Base-by-base conservation (phyloP, 2,113 vertebrate genomes). In the Siniperca knerii region DNA sequence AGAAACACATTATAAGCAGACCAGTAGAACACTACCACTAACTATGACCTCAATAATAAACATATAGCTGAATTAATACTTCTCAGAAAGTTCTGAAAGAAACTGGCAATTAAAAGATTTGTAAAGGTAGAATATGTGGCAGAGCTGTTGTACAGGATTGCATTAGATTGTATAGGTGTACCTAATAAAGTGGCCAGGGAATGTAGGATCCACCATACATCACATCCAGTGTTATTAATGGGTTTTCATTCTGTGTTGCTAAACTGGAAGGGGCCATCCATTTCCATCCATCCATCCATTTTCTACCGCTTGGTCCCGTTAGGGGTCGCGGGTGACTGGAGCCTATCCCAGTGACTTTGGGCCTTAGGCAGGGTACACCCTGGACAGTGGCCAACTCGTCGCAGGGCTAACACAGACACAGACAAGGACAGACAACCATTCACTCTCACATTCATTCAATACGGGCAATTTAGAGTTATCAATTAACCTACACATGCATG, bases 191-290 rank as follows among this genome's bases (percentile, higher is more conserved):
- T 29, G 29, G 29, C 29, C 29, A 29, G 29, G 29, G 29, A 29
- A 29, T 29, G 29, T 29, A 29, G 29, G 29, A 12, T 29, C 11
- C n/a, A 58, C n/a, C 12, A 58, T n/a, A 57, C 54, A n/a, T 57
- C 23, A 55, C 21, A n/a, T 9, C 13, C 25, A 46, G 15, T 20
- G 15, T 8, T 57, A 12, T 12, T 57, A n/a, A 29, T 60, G 57
- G 3, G 16, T 46, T 54, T 52, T 40, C 18, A 62, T 48, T 75
- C 68, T 50, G n/a, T 69, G 60, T 16, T 61, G 35, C 70, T 70
- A 58, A 87, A 79, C 37, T 60, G 29, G 40, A 70, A 79, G 46
- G 57, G 55, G 55, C 62, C 25, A 82, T n/a, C n/a, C n/a, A n/a
- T n/a, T n/a, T n/a, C n/a, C n/a, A n/a, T n/a, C n/a, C n/a, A n/a